Evolutionary conservation across 2,888 invertebrate genomes (phyloP).

Genomic region (Schizotus pectinicornis): DNA sequence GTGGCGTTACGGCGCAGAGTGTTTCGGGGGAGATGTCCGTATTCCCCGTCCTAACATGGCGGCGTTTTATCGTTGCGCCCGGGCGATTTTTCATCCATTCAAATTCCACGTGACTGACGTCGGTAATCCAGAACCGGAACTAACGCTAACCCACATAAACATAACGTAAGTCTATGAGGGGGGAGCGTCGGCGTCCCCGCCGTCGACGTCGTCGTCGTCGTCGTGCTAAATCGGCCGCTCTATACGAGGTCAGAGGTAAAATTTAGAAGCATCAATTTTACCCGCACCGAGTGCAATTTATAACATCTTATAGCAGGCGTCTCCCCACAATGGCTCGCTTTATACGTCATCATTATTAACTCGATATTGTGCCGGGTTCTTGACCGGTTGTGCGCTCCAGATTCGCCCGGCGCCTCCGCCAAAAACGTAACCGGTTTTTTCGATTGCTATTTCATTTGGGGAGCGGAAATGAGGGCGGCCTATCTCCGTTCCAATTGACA

Average conservation of each 20-base stretch:
- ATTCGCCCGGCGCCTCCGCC: constrained; percentile 5
- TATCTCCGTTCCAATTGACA: constrained; percentile 8
- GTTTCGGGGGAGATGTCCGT: too few species aligned
- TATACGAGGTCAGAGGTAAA: constrained; percentile 44
- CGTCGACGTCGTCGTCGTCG: background rate
- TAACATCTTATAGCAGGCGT: constrained; percentile 47
- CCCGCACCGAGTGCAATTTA: constrained; percentile 48
- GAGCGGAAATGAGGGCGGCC: constrained; percentile 4
- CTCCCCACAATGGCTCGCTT: constrained; percentile 45
- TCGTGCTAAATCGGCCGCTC: background rate
- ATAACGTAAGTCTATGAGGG: background rate
- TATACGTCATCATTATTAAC: constrained; percentile 48
- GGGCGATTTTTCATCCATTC: constrained; percentile 10
- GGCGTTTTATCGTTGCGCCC: constrained; percentile 9
- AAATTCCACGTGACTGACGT: constrained; percentile 8
- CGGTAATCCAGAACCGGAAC: constrained; percentile 1
- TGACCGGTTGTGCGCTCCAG: constrained; percentile 2
- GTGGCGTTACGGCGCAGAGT: too few species aligned
- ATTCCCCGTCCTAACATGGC: constrained; percentile 14
- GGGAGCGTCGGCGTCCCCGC: background rate
- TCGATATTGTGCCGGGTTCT: constrained; percentile 14
- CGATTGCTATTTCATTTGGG: background rate
- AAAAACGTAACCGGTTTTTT: constrained; percentile 5
- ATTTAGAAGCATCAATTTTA: constrained; percentile 50
- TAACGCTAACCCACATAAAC: constrained; percentile 5